Evolutionary conservation across 2,888 invertebrate species (phyloP), one percentile per base, ranked within the genome.

Genomic region (Kryphioiulus occultus): DNA sequence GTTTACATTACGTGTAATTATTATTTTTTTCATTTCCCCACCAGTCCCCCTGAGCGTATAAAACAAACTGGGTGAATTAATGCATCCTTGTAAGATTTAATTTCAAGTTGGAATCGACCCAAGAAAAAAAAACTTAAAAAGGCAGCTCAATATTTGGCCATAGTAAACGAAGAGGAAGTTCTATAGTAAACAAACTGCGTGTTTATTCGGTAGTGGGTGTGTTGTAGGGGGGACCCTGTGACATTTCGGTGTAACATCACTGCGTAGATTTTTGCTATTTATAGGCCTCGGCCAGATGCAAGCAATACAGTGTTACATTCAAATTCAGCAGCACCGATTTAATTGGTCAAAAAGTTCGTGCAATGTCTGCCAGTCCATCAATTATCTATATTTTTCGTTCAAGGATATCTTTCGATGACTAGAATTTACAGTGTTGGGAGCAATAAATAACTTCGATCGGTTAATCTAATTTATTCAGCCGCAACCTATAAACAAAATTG

Each of bases 81-180:
- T 68, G 68, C 68, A 68, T 68, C 68, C 68, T 68, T 68, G 68
- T 68, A 26, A 68, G 68, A 68, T 68, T 68, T 68, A 68, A 68
- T 68, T 68, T 68, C 68, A 68, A 68, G 68, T 68, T 68, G 68
- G 68, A 68, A 68, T 68, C 22, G 9, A 22, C 68, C 68, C 68
- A 68, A 68, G 68, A 68, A 68, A 68, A 53, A 19, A 53, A 26
- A 12, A 68, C 68, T 59, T n/a, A 59, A 68, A 26, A 68, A 68
- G 68, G 68, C 26, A 22, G 68, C 68, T 26, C 68, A 68, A 68
- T 68, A 26, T 68, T 68, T 68, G 68, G 68, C 68, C 68, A 68
- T 68, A 68, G 68, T 68, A 68, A 68, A 22, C 68, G n/a, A 68
- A 68, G 68, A 68, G 68, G 68, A 68, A 68, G 68, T 68, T 68